Base-by-base conservation (phyloP, 2,888 invertebrate species). In the Meloe dianella region DNA sequence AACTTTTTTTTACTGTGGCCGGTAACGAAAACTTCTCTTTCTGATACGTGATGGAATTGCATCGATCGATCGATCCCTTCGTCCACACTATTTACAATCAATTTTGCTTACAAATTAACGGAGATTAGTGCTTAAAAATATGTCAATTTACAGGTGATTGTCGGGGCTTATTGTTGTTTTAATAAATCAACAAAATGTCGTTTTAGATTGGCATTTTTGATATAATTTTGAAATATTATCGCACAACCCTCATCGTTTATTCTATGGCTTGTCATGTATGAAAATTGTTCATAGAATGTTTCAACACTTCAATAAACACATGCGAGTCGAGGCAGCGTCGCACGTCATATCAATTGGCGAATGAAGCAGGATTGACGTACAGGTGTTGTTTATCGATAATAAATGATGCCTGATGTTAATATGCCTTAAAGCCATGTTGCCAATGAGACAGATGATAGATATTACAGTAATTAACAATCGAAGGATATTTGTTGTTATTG, bases 221-320 rank as follows among this genome's bases (percentile, higher is more conserved):
- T 35, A 61, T 61, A 17, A 59, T 57, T 64, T 56, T 29, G 67
- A 61, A 67, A 67, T 64, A 67, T 67, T 62, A 57, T 64, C 67
- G 65, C 62, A 67, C 58, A 61, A 58, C 41, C 60, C 60, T 58
- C 58, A 57, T 64, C 67, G 64, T 67, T 67, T 67, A 64, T 61
- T n/a, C 41, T 27, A 54, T 41, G 67, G 67, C 51, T 65, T 64
- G 64, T 67, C 67, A 73, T 70, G 71, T 74, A 76, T 76, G 76
- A 75, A 73, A 73, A 75, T 75, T 74, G 73, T 71, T 70, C 72
- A 70, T 71, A 70, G 69, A 66, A 65, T 56, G 60, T 60, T 61
- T 61, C 47, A 65, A 66, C 57, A 63, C 63, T 63, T 35, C 63
- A 56, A 63, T 68, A 66, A 65, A 66, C 57, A 66, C 57, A 66